Percentiles rank a stretch among this genome's conserved stretches.
Conservation (phyloP, 2,888 invertebrate species). For the Perizoma flavofasciatum region DNA sequence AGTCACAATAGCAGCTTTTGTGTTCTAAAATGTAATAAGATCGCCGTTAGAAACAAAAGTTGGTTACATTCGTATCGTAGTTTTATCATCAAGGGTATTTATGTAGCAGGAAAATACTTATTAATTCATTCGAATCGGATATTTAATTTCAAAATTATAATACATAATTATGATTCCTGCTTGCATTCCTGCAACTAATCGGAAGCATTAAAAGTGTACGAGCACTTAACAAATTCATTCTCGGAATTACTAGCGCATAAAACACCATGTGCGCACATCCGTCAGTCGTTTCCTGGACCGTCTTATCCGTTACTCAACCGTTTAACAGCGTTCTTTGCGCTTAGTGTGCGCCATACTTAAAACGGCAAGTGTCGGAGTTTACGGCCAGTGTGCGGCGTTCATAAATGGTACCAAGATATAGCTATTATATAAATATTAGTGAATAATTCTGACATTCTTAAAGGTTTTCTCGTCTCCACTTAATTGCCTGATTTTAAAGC, state of each 20-base stretch:
- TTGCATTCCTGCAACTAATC: slow-evolving; percentile 4
- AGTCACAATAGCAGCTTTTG: too few relatives aligned
- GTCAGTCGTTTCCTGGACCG: slow-evolving; percentile 28
- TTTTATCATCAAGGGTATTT: too few relatives aligned
- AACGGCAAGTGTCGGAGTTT: not conserved
- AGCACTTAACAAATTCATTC: slow-evolving; percentile 25
- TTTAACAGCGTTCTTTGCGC: slow-evolving; percentile 26
- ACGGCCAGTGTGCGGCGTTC: slow-evolving; percentile 1
- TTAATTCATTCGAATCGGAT: too few relatives aligned
- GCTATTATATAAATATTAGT: not conserved
- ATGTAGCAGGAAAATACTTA: too few relatives aligned
- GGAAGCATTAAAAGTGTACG: slow-evolving; percentile 20
- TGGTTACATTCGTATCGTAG: too few relatives aligned
- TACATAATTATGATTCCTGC: slow-evolving; percentile 1
- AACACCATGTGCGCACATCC: slow-evolving; percentile 29
- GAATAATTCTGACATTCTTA: too few relatives aligned
- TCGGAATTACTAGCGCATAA: slow-evolving; percentile 8
- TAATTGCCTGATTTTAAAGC: too few relatives aligned
- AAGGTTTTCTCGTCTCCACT: too few relatives aligned
- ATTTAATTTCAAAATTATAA: too few relatives aligned
- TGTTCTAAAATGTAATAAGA: too few relatives aligned
- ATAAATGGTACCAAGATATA: not conserved
- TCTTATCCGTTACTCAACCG: slow-evolving; percentile 19
- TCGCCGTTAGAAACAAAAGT: too few relatives aligned
- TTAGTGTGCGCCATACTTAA: slow-evolving; percentile 13